Evolutionary conservation across 1,140 invertebrate species (phyloP), one percentile per base, ranked within the genome.

Genomic region (Phocides pigmalion): DNA sequence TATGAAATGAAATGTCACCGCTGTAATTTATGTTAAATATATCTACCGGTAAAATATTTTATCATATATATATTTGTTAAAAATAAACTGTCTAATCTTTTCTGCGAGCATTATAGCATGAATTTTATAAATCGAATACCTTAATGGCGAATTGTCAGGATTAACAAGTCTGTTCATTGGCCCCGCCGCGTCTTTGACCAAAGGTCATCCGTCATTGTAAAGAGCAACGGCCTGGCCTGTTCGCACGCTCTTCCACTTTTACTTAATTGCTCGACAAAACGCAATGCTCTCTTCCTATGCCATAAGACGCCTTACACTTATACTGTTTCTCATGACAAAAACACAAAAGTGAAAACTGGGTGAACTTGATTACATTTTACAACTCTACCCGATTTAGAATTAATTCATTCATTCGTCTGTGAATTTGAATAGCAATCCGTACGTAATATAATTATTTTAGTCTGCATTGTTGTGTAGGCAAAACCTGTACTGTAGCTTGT

Each of bases 261-360:
- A 85, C 82, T 85, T 85, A 85, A 85, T 81, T 80, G 74, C 67
- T 61, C 69, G 47, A 70, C 74, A 80, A 81, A 84, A 79, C 76
- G 75, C 75, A 77, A 79, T 74, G 76, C 70, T 79, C 76, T 78
- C 68, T 69, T 79, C 54, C 62, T 70, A 72, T 76, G 75, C 72
- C 72, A 74, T 80, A 79, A 76, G 71, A 70, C 49, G 17, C 50
- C 49, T 66, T 59, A 74, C 63, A 28, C 62, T 44, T 32, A 59
- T 56, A 35, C 44, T 67, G 41, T 62, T 64, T 70, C 70, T 68
- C 65, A 66, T 62, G 64, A 65, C 58, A 51, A 66, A 71, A 72
- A 76, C 63, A 53, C 62, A 72, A 81, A 84, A 85, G 82, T 81
- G 76, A 82, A 82, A 78, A 81, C 66, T 81, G 20, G 75, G 70